Conservation (phyloP, 2,797 vertebrate species). For the Dermochelys coriacea region DNA sequence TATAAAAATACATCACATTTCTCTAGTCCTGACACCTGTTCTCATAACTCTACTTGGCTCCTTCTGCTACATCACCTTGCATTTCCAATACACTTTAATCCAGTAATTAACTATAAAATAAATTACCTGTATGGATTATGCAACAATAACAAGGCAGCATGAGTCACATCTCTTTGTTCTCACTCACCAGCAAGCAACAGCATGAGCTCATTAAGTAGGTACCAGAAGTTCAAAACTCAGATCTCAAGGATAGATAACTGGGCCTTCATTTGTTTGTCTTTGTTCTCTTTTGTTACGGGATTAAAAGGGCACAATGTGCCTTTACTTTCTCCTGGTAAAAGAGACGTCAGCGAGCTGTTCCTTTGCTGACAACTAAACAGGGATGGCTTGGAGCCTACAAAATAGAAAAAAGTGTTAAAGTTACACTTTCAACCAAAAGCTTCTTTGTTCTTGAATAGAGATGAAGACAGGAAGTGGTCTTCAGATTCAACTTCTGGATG, state of each 20-base stretch:
- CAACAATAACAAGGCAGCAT: slow-evolving; percentile 59
- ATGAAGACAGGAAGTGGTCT: background rate
- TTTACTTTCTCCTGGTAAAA: slow-evolving; percentile 59
- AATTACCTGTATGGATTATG: slow-evolving; percentile 69
- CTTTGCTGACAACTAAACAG: background rate
- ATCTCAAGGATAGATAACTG: slow-evolving; percentile 74
- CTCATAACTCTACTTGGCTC: background rate
- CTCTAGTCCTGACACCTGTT: background rate
- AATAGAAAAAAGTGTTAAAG: background rate
- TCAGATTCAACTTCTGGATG: slow-evolving; percentile 10
- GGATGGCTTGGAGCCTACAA: background rate
- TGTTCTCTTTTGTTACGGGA: slow-evolving; percentile 73
- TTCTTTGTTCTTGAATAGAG: background rate
- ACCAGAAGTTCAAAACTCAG: slow-evolving; percentile 59
- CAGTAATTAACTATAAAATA: slow-evolving; percentile 64
- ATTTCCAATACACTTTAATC: slow-evolving; percentile 59
- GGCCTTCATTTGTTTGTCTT: slow-evolving; percentile 72
- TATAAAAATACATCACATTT: background rate
- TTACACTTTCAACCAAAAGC: background rate
- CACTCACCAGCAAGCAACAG: slow-evolving; percentile 53
- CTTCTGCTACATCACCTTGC: slow-evolving; percentile 17
- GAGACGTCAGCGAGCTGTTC: slow-evolving; percentile 37
- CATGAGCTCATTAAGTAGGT: slow-evolving; percentile 63
- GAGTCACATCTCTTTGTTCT: slow-evolving; percentile 69
- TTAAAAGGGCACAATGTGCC: slow-evolving; percentile 68